A percentile compares a stretch with the other conserved stretches of the same genome.
These are phyloP conservation scores for Monochamus alternatus DNA, from an alignment of 2,888 invertebrate species.

Conservation along the genomic window DNA sequence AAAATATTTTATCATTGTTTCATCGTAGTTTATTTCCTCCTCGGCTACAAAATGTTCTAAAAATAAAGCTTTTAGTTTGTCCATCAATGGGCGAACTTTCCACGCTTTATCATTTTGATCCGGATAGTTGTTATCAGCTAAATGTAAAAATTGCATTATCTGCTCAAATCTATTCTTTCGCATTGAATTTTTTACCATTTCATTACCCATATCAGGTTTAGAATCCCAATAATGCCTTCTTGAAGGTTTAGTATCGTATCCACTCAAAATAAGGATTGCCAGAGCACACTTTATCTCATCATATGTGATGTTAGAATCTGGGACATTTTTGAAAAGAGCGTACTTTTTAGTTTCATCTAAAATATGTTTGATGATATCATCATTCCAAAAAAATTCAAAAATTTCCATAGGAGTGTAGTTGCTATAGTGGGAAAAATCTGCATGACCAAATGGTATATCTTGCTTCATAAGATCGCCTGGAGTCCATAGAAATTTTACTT, in stretches of 20 bases:
- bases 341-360: not conserved
- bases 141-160: conserved; percentile 28
- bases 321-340: not conserved
- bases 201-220: conserved; percentile 26
- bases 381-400: conserved; percentile 38
- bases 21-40: conserved; percentile 42
- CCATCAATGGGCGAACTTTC: conserved; percentile 52
- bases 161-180: conserved; percentile 21
- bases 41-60: conserved; percentile 45
- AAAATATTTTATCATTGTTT: conserved; percentile 54
- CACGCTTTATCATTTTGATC: conserved; percentile 50
- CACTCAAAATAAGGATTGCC: conserved; percentile 24
- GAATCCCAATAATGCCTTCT: conserved; percentile 32
- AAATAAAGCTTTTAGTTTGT: conserved; percentile 41
- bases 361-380: conserved; percentile 19
- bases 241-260: conserved; percentile 31
- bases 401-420: not conserved
- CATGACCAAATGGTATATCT: too few species aligned
- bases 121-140: conserved; percentile 40
- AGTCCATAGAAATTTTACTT: too few species aligned
- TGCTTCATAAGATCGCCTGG: too few species aligned
- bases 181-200: conserved; percentile 27
- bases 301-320: not conserved
- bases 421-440: too few species aligned
- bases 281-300: conserved; percentile 4